Percentiles rank a stretch among this genome's conserved stretches.
Conservation (phyloP, 2,797 vertebrate species). For the Stomatorhinus walkeri region DNA sequence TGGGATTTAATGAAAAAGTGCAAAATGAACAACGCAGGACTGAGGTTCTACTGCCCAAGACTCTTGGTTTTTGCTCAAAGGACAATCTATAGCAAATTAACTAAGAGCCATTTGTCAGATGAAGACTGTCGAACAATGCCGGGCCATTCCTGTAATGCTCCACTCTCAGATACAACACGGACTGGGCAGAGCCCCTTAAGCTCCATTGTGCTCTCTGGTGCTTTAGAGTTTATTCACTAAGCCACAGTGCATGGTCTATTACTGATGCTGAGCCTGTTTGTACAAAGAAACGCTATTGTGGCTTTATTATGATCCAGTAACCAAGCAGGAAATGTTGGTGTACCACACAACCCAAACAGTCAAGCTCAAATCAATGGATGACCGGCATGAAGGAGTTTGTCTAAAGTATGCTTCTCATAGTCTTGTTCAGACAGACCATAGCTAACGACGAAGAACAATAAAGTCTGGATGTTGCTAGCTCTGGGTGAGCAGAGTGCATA, state of each 20-base stretch:
- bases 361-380: neutral
- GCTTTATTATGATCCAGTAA: constrained; percentile 1
- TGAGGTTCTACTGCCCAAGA: neutral
- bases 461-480: neutral
- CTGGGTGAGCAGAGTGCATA: neutral
- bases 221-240: neutral
- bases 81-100: neutral
- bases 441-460: neutral
- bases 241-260: neutral
- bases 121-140: neutral
- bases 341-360: neutral
- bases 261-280: neutral
- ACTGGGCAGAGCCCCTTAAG: neutral
- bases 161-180: neutral
- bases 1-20: neutral
- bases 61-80: neutral
- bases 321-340: neutral
- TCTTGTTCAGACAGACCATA: neutral
- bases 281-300: neutral
- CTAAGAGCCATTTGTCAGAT: neutral
- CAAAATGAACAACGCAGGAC: neutral
- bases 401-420: neutral
- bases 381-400: neutral
- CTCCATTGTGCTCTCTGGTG: neutral
- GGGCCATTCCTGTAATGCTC: neutral